Base-by-base conservation (phyloP, 2,888 invertebrate genomes). In the Metalampra italica region DNA sequence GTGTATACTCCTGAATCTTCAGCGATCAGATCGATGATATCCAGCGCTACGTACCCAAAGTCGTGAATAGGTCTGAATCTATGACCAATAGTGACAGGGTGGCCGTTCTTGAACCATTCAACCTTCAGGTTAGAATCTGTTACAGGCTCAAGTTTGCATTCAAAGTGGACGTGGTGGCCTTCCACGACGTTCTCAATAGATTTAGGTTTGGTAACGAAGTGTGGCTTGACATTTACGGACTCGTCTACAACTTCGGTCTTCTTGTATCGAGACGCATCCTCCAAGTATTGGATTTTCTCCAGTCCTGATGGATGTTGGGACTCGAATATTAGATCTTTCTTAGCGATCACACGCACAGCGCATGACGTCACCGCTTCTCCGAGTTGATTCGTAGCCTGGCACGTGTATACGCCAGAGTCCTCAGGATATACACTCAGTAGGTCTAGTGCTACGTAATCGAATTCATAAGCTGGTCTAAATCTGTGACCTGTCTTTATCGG, bases 1-100 rank as follows among this genome's bases (percentile, higher is more conserved):
- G 98, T 98, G 80, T 99, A 99, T 15, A 94, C 92, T 43, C 97
- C 98, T 0, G 95, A 94, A 82, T 99, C 99, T 90, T 99, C 98
- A 47, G 98, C 96, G 74, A 98, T 98, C 48, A 98, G 90, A 75
- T 98, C 98, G 59, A 98, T 94, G 56, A 99, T 97, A 72, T 99
- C 99, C 55, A 99, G 91, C 12, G 98, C 98, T 15, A 99, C 99
- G 75, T 98, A 99, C 38, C 99, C 99, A 82, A 99, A 99, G 82
- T 99, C 99, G 77, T 98, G 98, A 75, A 98, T 97, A 51, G 98
- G 98, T 65, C 97, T 93, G 91, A 98, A 98, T 68, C 98, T 93
- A 75, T 98, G 97, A 44, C 98, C 98, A 74, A 97, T 93, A 13
- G 96, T 97, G 46, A 99, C 94, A 29, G 98, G 97, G 63, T 95